Conservation (phyloP, 1,140 invertebrate genomes). For the Mycetomoellerius zeteki region DNA sequence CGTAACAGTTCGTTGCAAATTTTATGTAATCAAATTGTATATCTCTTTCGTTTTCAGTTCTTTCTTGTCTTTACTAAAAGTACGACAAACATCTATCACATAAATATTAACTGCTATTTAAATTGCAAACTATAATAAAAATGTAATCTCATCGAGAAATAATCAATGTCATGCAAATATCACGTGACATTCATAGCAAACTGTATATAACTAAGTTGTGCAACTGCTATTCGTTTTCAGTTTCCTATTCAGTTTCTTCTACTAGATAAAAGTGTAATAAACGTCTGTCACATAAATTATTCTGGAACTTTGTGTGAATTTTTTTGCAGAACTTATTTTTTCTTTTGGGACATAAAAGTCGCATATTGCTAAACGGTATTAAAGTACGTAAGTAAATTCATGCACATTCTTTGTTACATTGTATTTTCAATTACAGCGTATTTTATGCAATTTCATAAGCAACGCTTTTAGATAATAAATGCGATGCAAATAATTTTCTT, state of each 20-base stretch:
- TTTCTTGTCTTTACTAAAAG: not conserved
- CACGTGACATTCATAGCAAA: not conserved
- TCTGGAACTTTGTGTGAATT: not conserved
- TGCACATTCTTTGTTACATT: not conserved
- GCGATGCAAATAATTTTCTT: conserved; percentile 16
- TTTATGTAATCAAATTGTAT: not conserved
- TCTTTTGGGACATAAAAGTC: not conserved
- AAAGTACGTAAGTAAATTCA: not conserved
- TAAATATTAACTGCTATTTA: not conserved
- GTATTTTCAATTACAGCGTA: not conserved
- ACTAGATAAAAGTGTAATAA: not conserved
- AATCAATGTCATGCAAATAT: not conserved
- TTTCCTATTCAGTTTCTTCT: not conserved
- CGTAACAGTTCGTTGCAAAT: not conserved
- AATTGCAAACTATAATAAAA: not conserved
- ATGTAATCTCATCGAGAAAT: not conserved
- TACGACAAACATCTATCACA: not conserved
- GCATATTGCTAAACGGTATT: not conserved
- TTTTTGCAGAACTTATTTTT: not conserved
- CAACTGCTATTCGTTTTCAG: not conserved
- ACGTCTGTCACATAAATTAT: not conserved
- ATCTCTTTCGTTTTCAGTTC: not conserved
- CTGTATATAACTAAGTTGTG: conserved; percentile 18
- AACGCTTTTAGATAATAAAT: not conserved
- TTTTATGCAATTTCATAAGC: not conserved